Percentiles rank a stretch among this genome's conserved stretches.
phyloP scores from a whole-genome alignment of 2,797 vertebrate species.

The Gymnocypris eckloni region DNA sequence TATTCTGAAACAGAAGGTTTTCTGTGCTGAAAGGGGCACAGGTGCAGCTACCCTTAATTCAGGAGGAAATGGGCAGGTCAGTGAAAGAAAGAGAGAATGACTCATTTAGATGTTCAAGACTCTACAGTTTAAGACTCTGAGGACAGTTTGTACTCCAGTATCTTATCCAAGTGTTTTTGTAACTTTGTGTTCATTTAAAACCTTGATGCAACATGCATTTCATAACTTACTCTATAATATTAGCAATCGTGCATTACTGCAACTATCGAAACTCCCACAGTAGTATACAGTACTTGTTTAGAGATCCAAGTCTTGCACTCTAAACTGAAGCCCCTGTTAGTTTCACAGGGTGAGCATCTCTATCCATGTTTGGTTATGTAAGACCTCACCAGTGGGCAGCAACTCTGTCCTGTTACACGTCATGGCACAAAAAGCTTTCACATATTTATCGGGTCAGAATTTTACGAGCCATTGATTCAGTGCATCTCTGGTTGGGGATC shows the following conservation, averaged over 20 bases:
- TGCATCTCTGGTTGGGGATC: slow-evolving; percentile 13
- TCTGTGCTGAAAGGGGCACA: slow-evolving; percentile 31
- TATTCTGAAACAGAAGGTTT: slow-evolving; percentile 33
- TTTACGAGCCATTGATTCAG: slow-evolving; percentile 34
- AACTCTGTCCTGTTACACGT: slow-evolving; percentile 27
- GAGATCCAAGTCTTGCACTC: slow-evolving; percentile 33
- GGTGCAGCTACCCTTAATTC: slow-evolving; percentile 37
- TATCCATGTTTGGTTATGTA: slow-evolving; percentile 82
- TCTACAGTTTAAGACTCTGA: not conserved
- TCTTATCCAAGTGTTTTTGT: not conserved
- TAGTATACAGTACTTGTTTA: slow-evolving; percentile 32
- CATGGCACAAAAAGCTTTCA: slow-evolving; percentile 11
- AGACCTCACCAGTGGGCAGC: slow-evolving; percentile 63
- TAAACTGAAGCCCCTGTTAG: slow-evolving; percentile 45
- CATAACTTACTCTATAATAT: not conserved
- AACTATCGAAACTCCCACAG: not conserved
- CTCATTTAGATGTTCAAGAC: not conserved
- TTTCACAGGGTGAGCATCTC: slow-evolving; percentile 65
- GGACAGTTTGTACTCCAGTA: not conserved
- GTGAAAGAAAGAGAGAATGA: not conserved
- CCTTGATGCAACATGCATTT: not conserved
- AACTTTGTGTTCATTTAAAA: not conserved
- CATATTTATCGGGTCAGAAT: slow-evolving; percentile 35
- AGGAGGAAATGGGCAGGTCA: slow-evolving; percentile 28
- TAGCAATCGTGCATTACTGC: not conserved